Evolutionary conservation across 2,113 vertebrate species (phyloP).

Genomic region (Percopsis transmontana): DNA sequence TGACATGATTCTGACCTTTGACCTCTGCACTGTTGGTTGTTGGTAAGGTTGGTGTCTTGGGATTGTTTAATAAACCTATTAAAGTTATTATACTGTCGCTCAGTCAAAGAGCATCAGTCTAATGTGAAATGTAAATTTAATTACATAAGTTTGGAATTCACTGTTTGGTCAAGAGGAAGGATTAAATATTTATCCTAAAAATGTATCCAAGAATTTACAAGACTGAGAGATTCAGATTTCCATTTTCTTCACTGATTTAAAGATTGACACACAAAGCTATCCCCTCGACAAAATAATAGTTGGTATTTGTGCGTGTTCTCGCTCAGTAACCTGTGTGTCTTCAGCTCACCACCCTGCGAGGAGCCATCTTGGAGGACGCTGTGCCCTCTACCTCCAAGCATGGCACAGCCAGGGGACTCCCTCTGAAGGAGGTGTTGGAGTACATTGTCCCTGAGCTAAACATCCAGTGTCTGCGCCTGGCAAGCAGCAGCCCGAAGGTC

Average conservation of each 20-base stretch:
- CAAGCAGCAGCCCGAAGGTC: constrained; percentile 81
- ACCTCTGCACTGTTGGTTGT: neutral
- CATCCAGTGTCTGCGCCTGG: constrained; percentile 83
- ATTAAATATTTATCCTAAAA: neutral
- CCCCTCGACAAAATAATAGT: too few relatives aligned
- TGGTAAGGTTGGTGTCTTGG: neutral
- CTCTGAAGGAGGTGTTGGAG: constrained; percentile 86
- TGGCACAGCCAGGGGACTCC: constrained; percentile 82
- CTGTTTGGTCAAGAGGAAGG: constrained; percentile 14
- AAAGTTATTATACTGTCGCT: too few relatives aligned
- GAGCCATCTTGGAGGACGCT: constrained; percentile 85
- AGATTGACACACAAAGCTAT: too few relatives aligned
- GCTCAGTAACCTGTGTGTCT: neutral
- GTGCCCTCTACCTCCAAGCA: constrained; percentile 85
- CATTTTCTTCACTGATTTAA: too few relatives aligned
- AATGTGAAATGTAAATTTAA: neutral
- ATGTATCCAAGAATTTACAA: too few relatives aligned
- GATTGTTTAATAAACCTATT: neutral
- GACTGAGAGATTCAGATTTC: too few relatives aligned
- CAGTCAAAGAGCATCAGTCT: too few relatives aligned
- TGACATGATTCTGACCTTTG: neutral
- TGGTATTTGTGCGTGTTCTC: neutral
- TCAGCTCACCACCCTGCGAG: constrained; percentile 84
- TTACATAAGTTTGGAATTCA: neutral
- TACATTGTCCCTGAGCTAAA: constrained; percentile 85